Percentiles rank a stretch among this genome's conserved stretches.
Conservation (phyloP, 2,113 vertebrate species). For the Cyanistes caeruleus region DNA sequence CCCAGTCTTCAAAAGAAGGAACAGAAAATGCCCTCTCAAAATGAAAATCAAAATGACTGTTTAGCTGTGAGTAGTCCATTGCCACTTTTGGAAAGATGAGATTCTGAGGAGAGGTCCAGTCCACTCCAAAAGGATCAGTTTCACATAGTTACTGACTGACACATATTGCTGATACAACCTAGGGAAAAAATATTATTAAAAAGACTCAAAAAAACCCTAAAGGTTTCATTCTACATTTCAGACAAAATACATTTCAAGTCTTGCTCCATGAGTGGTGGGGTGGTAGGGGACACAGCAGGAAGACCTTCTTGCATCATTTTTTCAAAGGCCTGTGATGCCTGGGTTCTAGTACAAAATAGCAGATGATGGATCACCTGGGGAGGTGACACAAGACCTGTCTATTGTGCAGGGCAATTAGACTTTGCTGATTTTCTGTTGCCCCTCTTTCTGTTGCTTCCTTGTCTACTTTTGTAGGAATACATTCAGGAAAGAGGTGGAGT, state of each 20-base stretch:
- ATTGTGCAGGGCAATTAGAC: accelerated
- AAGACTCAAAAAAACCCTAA: background rate
- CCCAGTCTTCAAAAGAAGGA: background rate
- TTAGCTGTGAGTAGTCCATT: background rate
- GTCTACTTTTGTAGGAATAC: background rate
- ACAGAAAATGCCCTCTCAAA: background rate
- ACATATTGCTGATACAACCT: background rate
- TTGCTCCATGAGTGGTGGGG: background rate
- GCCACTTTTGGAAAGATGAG: background rate
- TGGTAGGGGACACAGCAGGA: background rate
- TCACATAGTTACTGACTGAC: background rate
- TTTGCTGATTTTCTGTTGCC: background rate
- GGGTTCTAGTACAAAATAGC: background rate
- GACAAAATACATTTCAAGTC: background rate
- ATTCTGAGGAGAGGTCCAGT: background rate
- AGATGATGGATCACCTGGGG: background rate
- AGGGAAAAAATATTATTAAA: background rate
- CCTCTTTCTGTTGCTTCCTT: background rate
- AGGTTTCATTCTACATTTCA: background rate
- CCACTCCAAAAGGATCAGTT: background rate
- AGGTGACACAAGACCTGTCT: background rate
- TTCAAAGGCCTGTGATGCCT: background rate
- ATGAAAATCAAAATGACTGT: background rate
- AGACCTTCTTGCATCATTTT: background rate
- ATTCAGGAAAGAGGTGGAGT: background rate